Evolutionary conservation across 2,888 invertebrate genomes (phyloP).

Genomic region (Kuschelorhynchus macadamiae): DNA sequence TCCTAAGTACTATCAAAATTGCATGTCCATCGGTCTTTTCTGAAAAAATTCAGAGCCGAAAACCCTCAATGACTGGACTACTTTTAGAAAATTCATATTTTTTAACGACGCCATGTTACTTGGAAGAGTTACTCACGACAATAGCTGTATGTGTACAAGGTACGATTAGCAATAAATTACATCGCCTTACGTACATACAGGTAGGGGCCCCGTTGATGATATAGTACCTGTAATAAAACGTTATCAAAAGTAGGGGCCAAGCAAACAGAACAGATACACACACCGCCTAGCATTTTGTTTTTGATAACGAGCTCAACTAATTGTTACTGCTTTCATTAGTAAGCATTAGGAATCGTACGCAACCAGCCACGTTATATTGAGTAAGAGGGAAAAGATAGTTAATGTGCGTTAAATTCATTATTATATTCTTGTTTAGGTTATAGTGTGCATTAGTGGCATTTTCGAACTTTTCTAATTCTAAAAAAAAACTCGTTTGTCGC

Average conservation of each 20-base stretch:
- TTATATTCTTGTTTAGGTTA: neutral
- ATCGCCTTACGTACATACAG: slow-evolving; percentile 20
- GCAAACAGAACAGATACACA: slow-evolving; percentile 28
- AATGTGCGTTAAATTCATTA: neutral
- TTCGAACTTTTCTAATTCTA: neutral
- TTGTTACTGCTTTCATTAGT: slow-evolving; percentile 10
- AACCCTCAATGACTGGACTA: too few relatives aligned
- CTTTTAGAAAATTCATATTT: too few relatives aligned
- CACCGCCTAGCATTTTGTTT: slow-evolving; percentile 27
- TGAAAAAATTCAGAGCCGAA: too few relatives aligned
- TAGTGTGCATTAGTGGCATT: slow-evolving; percentile 2
- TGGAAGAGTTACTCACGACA: slow-evolving; percentile 14
- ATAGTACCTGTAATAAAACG: slow-evolving; percentile 16
- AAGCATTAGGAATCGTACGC: neutral
- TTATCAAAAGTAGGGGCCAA: slow-evolving; percentile 32
- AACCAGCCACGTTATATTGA: neutral
- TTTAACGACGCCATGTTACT: too few relatives aligned
- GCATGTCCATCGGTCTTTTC: too few relatives aligned
- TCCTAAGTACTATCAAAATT: too few relatives aligned
- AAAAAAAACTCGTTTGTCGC: neutral
- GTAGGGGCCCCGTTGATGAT: slow-evolving; percentile 30
- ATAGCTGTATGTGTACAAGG: slow-evolving; percentile 10
- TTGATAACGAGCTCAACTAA: too few relatives aligned
- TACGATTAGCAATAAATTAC: slow-evolving; percentile 26
- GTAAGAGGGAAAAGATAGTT: neutral